Conservation (phyloP, 2,113 vertebrate genomes). For the Trinectes maculatus region DNA sequence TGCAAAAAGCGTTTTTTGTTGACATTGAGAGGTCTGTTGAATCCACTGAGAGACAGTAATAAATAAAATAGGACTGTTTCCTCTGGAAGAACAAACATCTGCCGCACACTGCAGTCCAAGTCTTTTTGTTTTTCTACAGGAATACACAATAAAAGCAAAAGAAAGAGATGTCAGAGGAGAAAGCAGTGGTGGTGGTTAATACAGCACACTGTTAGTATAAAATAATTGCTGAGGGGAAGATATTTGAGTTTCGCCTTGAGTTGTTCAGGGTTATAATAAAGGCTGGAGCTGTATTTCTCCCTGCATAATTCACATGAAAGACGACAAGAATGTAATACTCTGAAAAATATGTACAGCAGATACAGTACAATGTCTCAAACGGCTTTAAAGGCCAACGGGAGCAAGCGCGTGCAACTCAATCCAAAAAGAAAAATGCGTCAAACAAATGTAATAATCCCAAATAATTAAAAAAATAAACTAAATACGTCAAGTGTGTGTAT, state of each 20-base stretch:
- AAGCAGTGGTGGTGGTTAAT: conserved; percentile 16
- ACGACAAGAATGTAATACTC: conserved; percentile 29
- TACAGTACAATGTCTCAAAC: conserved; percentile 16
- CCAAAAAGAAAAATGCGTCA: conserved; percentile 7
- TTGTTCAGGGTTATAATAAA: conserved; percentile 39
- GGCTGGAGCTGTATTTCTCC: conserved; percentile 29
- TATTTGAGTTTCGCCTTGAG: conserved; percentile 46
- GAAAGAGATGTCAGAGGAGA: conserved; percentile 4
- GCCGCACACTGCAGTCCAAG: not conserved
- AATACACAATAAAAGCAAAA: not conserved
- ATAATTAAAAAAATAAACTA: not conserved
- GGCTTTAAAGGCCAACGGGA: conserved; percentile 6
- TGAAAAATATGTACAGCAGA: conserved; percentile 31
- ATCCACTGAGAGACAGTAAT: not conserved
- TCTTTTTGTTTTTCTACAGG: not conserved
- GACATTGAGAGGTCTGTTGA: not conserved
- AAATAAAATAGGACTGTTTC: not conserved
- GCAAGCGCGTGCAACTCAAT: not conserved
- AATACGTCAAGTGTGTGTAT: too few relatives aligned
- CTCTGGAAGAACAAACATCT: not conserved
- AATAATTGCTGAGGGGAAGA: conserved; percentile 52
- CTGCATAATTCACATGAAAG: conserved; percentile 41
- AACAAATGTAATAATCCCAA: not conserved
- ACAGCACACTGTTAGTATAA: conserved; percentile 32
- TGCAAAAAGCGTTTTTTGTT: not conserved